Evolutionary conservation across 1,140 invertebrate genomes (phyloP).

Genomic region (Oncopeltus fasciatus): DNA sequence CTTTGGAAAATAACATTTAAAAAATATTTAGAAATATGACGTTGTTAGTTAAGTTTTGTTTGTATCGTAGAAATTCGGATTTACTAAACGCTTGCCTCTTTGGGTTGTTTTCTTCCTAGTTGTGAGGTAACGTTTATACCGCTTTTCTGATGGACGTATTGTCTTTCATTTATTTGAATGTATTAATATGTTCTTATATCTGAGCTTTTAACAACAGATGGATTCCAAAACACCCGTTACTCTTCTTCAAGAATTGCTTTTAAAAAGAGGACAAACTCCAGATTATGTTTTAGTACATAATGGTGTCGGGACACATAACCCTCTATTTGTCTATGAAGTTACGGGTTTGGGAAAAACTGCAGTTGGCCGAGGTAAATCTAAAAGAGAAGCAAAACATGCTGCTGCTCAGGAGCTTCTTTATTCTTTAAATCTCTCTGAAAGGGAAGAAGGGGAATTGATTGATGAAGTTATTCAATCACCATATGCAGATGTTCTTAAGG

Average conservation of each 20-base stretch:
- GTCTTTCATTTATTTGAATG: too few species aligned
- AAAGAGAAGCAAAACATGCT: slow-evolving; percentile 55
- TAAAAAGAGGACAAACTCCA: slow-evolving; percentile 40
- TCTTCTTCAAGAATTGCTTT: slow-evolving; percentile 55
- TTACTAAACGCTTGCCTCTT: too few species aligned
- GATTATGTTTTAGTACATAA: slow-evolving; percentile 53
- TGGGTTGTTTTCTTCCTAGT: too few species aligned
- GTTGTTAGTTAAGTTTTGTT: too few species aligned
- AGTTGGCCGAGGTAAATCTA: slow-evolving; percentile 43
- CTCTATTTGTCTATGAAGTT: slow-evolving; percentile 50
- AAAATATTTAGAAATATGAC: too few species aligned
- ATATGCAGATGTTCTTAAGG: slow-evolving; percentile 21
- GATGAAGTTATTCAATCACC: slow-evolving; percentile 19
- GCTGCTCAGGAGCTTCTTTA: slow-evolving; percentile 44
- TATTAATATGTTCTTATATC: too few species aligned
- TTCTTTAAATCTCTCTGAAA: slow-evolving; percentile 21
- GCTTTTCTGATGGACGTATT: too few species aligned
- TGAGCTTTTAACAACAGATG: too few species aligned
- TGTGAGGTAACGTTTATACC: too few species aligned
- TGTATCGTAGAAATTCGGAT: too few species aligned
- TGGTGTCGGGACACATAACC: slow-evolving; percentile 53
- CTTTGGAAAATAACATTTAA: too few species aligned
- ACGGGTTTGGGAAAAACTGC: slow-evolving; percentile 31
- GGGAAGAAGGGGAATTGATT: slow-evolving; percentile 9
- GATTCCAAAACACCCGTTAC: slow-evolving; percentile 50